Conservation (phyloP, 2,888 invertebrate species). For the Philereme transversata region DNA sequence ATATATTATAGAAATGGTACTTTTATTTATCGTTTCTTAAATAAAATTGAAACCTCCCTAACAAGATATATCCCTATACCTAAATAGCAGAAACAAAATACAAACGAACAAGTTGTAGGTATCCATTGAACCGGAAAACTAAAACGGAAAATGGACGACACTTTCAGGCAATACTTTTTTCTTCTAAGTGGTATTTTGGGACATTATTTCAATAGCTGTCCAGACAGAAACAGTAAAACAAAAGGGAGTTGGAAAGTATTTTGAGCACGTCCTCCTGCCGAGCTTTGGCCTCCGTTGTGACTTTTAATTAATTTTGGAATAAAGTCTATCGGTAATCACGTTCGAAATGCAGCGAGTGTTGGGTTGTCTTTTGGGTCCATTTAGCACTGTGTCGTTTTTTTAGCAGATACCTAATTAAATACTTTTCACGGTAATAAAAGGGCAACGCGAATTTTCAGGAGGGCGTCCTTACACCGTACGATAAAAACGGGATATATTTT, state of each 20-base stretch:
- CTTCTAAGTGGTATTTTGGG: constrained; percentile 36
- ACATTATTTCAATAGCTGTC: constrained; percentile 41
- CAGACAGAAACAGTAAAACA: constrained; percentile 65
- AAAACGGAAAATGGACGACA: constrained; percentile 27
- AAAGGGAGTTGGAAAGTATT: constrained; percentile 67
- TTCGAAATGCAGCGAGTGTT: constrained; percentile 48
- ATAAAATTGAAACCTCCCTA: neutral
- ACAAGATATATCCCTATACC: constrained; percentile 1
- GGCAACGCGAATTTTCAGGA: neutral
- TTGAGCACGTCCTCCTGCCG: constrained; percentile 66
- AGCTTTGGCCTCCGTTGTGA: constrained; percentile 53
- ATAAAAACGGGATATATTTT: too few relatives aligned
- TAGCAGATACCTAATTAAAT: constrained; percentile 31
- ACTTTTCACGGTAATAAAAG: constrained; percentile 6
- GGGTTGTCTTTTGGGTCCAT: constrained; percentile 27
- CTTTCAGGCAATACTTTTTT: constrained; percentile 29
- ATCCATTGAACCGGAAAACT: constrained; percentile 24
- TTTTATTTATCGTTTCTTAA: neutral
- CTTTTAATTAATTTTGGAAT: constrained; percentile 76
- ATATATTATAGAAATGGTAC: too few relatives aligned
- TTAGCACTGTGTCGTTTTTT: constrained; percentile 16
- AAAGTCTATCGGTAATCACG: constrained; percentile 64
- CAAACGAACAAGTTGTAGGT: constrained; percentile 11
- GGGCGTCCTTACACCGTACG: too few relatives aligned
- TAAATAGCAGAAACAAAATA: constrained; percentile 15